phyloP scores from a whole-genome alignment of 2,797 vertebrate species.

The Leptodactylus fallax region DNA sequence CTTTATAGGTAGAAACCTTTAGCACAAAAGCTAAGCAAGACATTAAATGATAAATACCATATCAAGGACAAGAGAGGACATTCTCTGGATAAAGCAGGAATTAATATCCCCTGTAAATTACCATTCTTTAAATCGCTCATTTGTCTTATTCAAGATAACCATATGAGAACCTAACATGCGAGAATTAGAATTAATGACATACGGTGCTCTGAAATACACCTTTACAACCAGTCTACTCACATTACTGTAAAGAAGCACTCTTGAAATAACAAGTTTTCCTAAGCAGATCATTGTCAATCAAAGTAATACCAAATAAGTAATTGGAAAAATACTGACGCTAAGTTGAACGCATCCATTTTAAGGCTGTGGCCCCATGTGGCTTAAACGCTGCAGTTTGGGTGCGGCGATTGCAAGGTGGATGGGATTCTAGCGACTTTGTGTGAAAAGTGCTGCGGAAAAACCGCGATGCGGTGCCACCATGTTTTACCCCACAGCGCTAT shows the following conservation, averaged over 20 bases:
- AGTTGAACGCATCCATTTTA: too few relatives aligned
- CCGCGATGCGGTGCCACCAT: too few relatives aligned
- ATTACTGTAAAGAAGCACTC: background rate
- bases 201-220: background rate
- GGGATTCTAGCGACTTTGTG: too few relatives aligned
- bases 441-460: too few relatives aligned
- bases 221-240: background rate
- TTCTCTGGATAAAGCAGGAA: background rate
- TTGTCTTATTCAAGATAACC: background rate
- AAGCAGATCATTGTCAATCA: background rate
- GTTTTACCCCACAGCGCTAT: too few relatives aligned
- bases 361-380: too few relatives aligned
- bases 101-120: background rate
- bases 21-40: background rate
- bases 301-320: background rate
- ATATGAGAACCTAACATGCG: background rate
- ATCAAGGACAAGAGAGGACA: background rate
- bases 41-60: background rate
- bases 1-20: background rate
- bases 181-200: background rate
- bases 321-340: too few relatives aligned
- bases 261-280: too few relatives aligned
- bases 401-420: too few relatives aligned
- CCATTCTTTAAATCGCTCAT: background rate
- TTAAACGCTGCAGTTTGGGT: too few relatives aligned